A percentile compares a stretch with the other conserved stretches of the same genome.
Evolutionary conservation across 2,888 invertebrate genomes (phyloP).

Genomic region (Heptascelio sp.): DNA sequence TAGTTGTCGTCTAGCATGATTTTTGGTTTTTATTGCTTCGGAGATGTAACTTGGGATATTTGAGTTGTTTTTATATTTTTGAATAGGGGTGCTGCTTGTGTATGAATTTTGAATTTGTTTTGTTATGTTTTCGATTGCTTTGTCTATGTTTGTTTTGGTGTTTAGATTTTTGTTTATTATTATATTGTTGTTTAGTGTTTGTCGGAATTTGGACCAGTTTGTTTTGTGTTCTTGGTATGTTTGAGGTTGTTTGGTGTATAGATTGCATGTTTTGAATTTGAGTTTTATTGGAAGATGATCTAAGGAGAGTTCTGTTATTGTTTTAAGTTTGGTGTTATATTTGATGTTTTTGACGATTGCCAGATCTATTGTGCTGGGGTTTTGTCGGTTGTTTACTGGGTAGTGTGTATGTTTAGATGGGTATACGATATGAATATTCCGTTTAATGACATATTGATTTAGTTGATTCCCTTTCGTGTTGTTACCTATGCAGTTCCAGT

Average conservation of each 20-base stretch:
- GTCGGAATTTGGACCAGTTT: background rate
- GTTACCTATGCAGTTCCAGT: slow-evolving; percentile 38
- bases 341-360: background rate
- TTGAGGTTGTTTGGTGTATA: too few species aligned
- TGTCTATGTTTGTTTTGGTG: background rate
- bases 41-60: too few species aligned
- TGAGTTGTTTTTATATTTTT: too few species aligned
- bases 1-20: too few species aligned
- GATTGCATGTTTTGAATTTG: background rate
- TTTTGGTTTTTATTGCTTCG: too few species aligned
- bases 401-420: background rate
- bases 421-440: background rate
- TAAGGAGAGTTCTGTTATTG: background rate
- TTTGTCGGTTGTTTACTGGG: background rate
- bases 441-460: background rate
- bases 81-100: background rate
- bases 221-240: background rate
- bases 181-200: background rate
- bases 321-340: background rate
- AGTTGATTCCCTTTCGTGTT: slow-evolving; percentile 51
- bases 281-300: background rate
- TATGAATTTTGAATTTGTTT: background rate
- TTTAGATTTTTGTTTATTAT: background rate
- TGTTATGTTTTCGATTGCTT: background rate
- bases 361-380: background rate